Conservation (phyloP, 2,888 invertebrate genomes). For the Trachelus stipa region DNA sequence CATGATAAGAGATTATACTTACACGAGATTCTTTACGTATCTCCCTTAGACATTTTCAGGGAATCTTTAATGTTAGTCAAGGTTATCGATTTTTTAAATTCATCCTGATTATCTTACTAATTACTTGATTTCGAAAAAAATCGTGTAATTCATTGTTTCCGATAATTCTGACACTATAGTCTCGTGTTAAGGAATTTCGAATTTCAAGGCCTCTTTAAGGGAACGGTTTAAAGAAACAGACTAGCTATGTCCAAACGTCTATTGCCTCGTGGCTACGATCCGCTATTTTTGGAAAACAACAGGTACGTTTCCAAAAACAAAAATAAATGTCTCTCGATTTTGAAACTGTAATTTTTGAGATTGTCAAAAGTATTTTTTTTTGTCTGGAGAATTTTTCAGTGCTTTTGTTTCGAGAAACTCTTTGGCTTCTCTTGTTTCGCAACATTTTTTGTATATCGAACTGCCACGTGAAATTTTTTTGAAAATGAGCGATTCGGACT, state of each 20-base stretch:
- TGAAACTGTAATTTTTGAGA: neutral
- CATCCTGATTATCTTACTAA: no score
- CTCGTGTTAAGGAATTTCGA: no score
- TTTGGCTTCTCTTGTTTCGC: neutral
- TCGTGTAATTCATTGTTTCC: neutral
- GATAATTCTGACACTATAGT: neutral
- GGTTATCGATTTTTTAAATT: neutral
- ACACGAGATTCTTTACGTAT: neutral
- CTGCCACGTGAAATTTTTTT: neutral
- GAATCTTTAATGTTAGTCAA: neutral
- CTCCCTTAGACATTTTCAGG: neutral
- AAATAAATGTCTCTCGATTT: neutral
- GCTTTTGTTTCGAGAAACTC: neutral
- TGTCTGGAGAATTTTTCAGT: neutral
- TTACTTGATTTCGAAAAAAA: neutral
- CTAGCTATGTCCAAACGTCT: neutral
- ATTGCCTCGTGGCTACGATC: neutral
- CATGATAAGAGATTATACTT: neutral
- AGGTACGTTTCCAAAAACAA: neutral
- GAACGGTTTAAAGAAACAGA: neutral
- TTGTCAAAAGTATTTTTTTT: neutral
- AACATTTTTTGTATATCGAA: neutral
- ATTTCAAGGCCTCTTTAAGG: neutral
- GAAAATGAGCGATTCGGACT: slow-evolving; percentile 9
- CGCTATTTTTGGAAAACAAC: neutral